Percentiles rank a stretch among this genome's conserved stretches.
Conservation (phyloP, 2,113 vertebrate genomes). For the Brienomyrus brachyistius region DNA sequence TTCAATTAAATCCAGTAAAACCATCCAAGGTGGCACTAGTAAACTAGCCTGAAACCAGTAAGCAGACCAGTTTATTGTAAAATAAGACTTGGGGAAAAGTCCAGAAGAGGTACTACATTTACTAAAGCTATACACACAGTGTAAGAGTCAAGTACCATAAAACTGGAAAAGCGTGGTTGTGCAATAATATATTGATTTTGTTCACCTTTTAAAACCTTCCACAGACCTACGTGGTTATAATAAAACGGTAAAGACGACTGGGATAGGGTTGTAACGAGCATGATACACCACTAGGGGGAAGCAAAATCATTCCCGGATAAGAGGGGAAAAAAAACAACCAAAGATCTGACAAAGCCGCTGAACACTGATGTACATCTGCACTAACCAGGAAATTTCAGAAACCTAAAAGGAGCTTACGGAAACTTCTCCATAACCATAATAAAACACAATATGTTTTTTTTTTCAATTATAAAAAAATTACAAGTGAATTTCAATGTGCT, state of each 20-base stretch:
- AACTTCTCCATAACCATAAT: not conserved
- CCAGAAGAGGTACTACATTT: not conserved
- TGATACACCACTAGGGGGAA: not conserved
- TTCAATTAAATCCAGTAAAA: not conserved
- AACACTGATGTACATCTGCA: not conserved
- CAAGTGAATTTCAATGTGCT: not conserved
- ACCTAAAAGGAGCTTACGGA: not conserved
- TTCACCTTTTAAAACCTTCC: not conserved
- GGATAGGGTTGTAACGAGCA: not conserved
- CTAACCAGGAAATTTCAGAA: not conserved
- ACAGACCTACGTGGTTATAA: not conserved
- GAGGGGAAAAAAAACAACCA: not conserved
- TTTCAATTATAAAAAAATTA: not conserved
- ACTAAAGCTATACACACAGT: not conserved
- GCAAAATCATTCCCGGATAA: not conserved
- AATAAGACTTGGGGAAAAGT: not conserved
- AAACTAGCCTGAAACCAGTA: not conserved
- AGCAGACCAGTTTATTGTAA: not conserved
- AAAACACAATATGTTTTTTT: not conserved
- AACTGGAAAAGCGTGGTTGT: not conserved
- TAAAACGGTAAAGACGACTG: not conserved
- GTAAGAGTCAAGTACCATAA: not conserved
- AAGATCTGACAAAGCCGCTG: not conserved
- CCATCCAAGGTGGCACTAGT: not conserved
- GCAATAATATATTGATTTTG: not conserved